phyloP scores from a whole-genome alignment of 2,888 invertebrate genomes.

The Chalcis sispes region DNA sequence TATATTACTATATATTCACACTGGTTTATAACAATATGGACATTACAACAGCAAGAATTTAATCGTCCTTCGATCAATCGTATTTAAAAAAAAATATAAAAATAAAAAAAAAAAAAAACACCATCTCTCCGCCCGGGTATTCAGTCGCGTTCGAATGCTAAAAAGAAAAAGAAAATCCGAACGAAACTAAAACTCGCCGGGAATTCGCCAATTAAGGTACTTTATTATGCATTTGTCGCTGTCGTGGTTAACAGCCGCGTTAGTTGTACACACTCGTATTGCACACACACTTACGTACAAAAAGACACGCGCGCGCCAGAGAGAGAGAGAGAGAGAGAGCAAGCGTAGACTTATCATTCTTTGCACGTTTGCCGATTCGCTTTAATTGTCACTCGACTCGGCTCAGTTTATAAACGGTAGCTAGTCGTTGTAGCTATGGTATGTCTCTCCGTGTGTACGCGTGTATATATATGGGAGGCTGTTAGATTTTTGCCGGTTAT shows the following conservation, averaged over 20 bases:
- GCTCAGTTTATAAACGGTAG: no score
- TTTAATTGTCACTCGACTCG: constrained; percentile 62
- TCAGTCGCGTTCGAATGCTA: neutral
- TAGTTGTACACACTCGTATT: neutral
- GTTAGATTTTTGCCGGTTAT: constrained; percentile 33
- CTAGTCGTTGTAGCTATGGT: constrained; percentile 40
- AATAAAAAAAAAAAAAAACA: neutral
- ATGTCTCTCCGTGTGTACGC: constrained; percentile 2
- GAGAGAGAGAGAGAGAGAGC: no score
- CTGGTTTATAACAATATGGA: no score
- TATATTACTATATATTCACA: no score
- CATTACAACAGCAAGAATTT: no score
- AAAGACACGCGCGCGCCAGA: neutral
- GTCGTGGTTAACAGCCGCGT: neutral
- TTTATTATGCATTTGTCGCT: constrained; percentile 56
- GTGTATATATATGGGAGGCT: neutral
- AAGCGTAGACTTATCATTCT: constrained; percentile 53
- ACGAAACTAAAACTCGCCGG: neutral
- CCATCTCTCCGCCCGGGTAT: neutral
- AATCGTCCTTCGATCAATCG: no score
- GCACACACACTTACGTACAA: neutral
- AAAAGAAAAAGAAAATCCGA: constrained; percentile 25
- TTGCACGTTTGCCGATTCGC: constrained; percentile 60
- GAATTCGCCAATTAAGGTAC: constrained; percentile 56
- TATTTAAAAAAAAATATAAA: neutral